These are phyloP conservation scores for Sandelia bainsii DNA, from an alignment of 2,797 vertebrate species.

Conservation along the genomic window DNA sequence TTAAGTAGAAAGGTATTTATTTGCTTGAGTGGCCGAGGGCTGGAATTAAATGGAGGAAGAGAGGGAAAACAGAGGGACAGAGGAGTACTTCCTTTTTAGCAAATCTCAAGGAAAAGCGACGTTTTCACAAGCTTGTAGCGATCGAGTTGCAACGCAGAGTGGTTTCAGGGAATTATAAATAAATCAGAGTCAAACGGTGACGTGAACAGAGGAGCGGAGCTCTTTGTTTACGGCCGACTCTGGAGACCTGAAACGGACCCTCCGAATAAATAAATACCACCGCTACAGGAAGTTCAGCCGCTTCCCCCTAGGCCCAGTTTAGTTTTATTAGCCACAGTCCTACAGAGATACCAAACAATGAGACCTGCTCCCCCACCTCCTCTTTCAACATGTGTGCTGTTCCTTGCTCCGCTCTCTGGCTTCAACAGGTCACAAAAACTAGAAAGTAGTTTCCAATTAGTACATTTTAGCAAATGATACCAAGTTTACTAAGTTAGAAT, in stretches of 20 bases:
- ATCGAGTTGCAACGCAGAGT: conserved; percentile 83
- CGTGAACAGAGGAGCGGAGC: conserved; percentile 66
- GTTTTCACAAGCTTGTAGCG: conserved; percentile 81
- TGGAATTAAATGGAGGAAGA: conserved; percentile 76
- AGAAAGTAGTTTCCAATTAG: too few relatives aligned
- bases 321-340: conserved; percentile 87
- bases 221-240: conserved; percentile 84
- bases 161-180: conserved; percentile 84
- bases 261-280: conserved; percentile 86
- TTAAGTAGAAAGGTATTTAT: conserved; percentile 91
- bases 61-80: conserved; percentile 51
- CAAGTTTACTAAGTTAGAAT: too few relatives aligned
- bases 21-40: conserved; percentile 88
- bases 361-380: conserved; percentile 39
- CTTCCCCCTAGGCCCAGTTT: conserved; percentile 81
- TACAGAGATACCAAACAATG: conserved; percentile 83
- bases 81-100: conserved; percentile 74
- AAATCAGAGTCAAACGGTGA: conserved; percentile 80
- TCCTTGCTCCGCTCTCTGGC: conserved; percentile 13
- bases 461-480: too few relatives aligned
- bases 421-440: not conserved
- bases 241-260: conserved; percentile 83
- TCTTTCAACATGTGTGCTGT: conserved; percentile 19
- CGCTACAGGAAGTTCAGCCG: conserved; percentile 85
- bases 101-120: conserved; percentile 72